These are phyloP conservation scores for Acanthisitta chloris DNA, from an alignment of 2,113 vertebrate genomes.

Conservation along the genomic window DNA sequence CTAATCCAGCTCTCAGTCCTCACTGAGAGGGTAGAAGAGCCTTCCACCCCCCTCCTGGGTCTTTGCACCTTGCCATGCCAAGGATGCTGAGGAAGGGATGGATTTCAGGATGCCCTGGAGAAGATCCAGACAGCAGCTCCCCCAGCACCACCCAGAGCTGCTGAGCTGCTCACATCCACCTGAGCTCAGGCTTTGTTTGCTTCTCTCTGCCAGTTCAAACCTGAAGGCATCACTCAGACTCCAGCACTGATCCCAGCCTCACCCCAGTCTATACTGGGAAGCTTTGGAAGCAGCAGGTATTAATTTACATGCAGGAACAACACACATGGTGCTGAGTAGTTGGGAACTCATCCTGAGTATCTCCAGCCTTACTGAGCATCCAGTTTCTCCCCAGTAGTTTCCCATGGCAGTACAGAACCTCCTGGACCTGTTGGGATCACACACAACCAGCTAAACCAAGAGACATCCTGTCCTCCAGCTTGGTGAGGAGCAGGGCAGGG, in stretches of 20 bases:
- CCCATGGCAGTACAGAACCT: not conserved
- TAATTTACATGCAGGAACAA: not conserved
- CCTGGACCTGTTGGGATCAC: not conserved
- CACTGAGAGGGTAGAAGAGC: rapidly evolving
- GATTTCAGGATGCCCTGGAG: rapidly evolving
- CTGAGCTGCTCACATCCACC: not conserved
- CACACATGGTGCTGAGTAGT: too few relatives aligned
- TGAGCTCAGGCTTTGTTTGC: too few relatives aligned
- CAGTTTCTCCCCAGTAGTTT: not conserved
- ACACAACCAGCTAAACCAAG: not conserved
- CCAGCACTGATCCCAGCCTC: not conserved
- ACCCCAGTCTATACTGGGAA: not conserved
- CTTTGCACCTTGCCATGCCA: not conserved
- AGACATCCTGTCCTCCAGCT: not conserved
- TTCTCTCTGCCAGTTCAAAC: not conserved
- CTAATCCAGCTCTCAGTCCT: not conserved
- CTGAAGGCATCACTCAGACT: not conserved
- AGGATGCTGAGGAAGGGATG: not conserved
- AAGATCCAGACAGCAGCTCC: not conserved
- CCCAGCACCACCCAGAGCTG: not conserved
- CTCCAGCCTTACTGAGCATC: not conserved
- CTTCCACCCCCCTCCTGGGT: rapidly evolving
- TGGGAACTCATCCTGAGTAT: not conserved
- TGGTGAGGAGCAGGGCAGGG: not conserved
- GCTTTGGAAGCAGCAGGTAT: not conserved